phyloP scores from a whole-genome alignment of 2,888 invertebrate species.

The Acanthacorydalis orientalis region DNA sequence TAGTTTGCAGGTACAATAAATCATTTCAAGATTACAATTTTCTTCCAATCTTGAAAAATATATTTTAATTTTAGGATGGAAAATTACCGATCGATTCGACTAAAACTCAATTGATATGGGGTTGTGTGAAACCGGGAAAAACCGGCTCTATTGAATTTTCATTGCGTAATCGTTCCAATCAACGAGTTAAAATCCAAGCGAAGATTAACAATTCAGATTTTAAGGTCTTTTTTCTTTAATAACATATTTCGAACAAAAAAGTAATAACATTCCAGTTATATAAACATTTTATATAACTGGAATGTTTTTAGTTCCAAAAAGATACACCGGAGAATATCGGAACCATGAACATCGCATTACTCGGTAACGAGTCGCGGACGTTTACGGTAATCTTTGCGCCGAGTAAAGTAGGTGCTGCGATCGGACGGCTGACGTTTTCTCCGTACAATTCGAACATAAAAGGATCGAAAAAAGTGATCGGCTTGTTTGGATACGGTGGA shows the following conservation, averaged over 20 bases:
- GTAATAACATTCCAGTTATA: no score
- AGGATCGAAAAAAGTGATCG: not conserved
- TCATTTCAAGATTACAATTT: no score
- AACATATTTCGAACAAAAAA: no score
- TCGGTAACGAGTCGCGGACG: conserved; percentile 37
- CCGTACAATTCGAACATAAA: conserved; percentile 19
- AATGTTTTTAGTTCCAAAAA: conserved; percentile 11
- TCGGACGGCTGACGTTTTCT: conserved; percentile 35
- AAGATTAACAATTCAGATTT: conserved; percentile 30
- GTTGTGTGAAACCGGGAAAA: conserved; percentile 36
- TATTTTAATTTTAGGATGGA: conserved; percentile 15
- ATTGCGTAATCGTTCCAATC: conserved; percentile 35
- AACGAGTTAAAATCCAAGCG: conserved; percentile 35
- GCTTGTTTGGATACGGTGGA: conserved; percentile 41
- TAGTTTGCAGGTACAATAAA: no score
- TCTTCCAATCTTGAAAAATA: no score
- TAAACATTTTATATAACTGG: no score
- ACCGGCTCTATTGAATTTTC: conserved; percentile 33
- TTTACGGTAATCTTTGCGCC: conserved; percentile 37
- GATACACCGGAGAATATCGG: conserved; percentile 23
- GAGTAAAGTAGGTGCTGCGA: conserved; percentile 30
- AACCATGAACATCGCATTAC: conserved; percentile 25
- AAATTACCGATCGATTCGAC: conserved; percentile 37
- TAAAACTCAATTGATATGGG: conserved; percentile 38
- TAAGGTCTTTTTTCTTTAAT: conserved; percentile 16